Evolutionary conservation across 2,888 invertebrate genomes (phyloP).

Genomic region (Cryptophagus acutangulus): DNA sequence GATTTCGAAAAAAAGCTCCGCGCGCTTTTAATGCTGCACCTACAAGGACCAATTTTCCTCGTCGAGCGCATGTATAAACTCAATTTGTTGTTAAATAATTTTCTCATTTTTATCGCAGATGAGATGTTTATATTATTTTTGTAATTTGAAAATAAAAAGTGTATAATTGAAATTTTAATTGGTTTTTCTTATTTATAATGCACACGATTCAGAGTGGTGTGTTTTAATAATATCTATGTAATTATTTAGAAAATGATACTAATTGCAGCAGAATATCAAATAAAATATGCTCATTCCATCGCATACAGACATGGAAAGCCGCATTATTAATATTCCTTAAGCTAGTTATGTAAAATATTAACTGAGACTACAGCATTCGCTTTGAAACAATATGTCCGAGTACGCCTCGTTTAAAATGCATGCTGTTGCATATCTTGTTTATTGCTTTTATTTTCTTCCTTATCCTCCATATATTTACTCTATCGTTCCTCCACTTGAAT

Average conservation of each 20-base stretch:
- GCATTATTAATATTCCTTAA: conserved; percentile 6
- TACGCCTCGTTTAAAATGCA: conserved; percentile 32
- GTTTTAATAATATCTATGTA: conserved; percentile 1
- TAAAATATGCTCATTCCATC: conserved; percentile 5
- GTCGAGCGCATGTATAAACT: too few species aligned
- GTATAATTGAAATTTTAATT: too few species aligned
- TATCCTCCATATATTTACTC: conserved; percentile 1
- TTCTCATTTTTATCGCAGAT: too few species aligned
- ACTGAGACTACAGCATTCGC: conserved; percentile 22
- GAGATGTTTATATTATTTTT: too few species aligned
- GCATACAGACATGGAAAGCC: conserved; percentile 2
- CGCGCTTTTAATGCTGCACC: too few species aligned
- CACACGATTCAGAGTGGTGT: too few species aligned
- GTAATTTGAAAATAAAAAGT: too few species aligned
- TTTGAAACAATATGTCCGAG: conserved; percentile 32
- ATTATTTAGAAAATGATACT: conserved; percentile 2
- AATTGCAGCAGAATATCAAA: conserved; percentile 5
- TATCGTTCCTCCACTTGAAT: too few species aligned
- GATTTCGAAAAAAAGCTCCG: too few species aligned
- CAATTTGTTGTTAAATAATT: too few species aligned
- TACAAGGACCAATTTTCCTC: too few species aligned
- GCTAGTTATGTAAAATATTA: conserved; percentile 11
- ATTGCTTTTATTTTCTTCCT: conserved; percentile 20
- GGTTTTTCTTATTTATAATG: too few species aligned
- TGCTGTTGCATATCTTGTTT: conserved; percentile 23